These are phyloP conservation scores for Polydesmus complanatus DNA, from an alignment of 2,888 invertebrate species.

Conservation along the genomic window DNA sequence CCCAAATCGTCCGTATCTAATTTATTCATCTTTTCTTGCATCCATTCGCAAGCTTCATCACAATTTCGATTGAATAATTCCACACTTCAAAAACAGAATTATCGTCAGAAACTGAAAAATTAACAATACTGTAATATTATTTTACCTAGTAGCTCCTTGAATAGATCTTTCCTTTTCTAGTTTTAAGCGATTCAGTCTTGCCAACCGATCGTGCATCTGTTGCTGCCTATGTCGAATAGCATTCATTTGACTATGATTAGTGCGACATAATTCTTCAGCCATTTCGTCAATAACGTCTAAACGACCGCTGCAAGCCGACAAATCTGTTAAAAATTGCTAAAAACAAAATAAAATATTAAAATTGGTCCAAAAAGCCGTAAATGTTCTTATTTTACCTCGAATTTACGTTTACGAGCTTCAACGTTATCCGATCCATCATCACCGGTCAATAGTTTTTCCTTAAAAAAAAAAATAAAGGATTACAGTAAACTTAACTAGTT, in stretches of 20 bases:
- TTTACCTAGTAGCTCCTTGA: conserved; percentile 68
- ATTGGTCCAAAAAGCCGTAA: neutral
- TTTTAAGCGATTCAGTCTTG: conserved; percentile 63
- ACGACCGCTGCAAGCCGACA: conserved; percentile 83
- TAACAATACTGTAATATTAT: neutral
- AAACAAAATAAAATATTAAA: conserved; percentile 22
- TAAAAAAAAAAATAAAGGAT: conserved; percentile 15
- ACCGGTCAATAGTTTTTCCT: conserved; percentile 64
- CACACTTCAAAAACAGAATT: conserved; percentile 46
- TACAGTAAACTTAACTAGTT: neutral
- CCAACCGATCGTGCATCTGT: conserved; percentile 62
- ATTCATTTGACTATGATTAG: conserved; percentile 73
- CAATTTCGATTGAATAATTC: conserved; percentile 91
- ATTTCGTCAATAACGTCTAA: conserved; percentile 77
- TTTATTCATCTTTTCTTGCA: conserved; percentile 87
- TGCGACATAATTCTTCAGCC: conserved; percentile 67
- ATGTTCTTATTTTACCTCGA: conserved; percentile 52
- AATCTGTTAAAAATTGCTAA: conserved; percentile 81
- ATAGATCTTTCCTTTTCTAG: conserved; percentile 79
- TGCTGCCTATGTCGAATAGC: conserved; percentile 59
- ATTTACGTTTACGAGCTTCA: conserved; percentile 83
- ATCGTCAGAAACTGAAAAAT: neutral
- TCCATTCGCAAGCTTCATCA: conserved; percentile 94
- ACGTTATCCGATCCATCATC: conserved; percentile 78
- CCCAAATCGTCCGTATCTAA: conserved; percentile 52